Evolutionary conservation across 2,113 vertebrate species (phyloP), one percentile per base, ranked within the genome.

Genomic region (Hucho hucho): DNA sequence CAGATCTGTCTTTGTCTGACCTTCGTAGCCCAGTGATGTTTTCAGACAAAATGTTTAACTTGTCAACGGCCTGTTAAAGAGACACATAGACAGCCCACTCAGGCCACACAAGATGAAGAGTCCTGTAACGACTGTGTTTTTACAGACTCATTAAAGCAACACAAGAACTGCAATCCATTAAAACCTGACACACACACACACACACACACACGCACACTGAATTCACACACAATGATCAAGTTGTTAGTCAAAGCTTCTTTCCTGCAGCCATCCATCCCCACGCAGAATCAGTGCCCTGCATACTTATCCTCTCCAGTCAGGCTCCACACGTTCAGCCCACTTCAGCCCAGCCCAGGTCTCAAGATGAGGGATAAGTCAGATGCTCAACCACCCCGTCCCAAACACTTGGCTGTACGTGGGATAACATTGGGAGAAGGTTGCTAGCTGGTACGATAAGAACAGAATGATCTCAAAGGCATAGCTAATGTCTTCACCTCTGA

Each of bases 401-500:
- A 59, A 72, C 75, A 81, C 75, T 78, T 22, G 46, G 20, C 61
- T 9, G 46, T 43, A 11, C 9, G 7, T 1, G 67, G 20, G 72
- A 71, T 4, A 43, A 13, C 56, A 69, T 29, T 0, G 29, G 65
- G 59, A 66, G 53, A 13, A 14, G 67, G 12, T 64, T 43, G 37
- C 37, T 53, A 14, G 49, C 4, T 53, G 1, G 6, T 26, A 43
- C 0, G 65, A 73, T 65, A n/a, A 26, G 61, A 9, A 63, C 16
- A n/a, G 32, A 64, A 24, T 72, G 77, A 82, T 18, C 64, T 82
- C 83, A 77, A 43, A 46, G 79, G 56, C 72, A 66, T 25, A 16
- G 49, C 16, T 53, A 43, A 74, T 29, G 24, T 70, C 75, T 65
- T 29, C 56, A 58, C 47, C 11, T 37, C 76, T 70, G 47, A 79